Conservation (phyloP, 2,113 vertebrate genomes). For the Apaloderma vittatum region DNA sequence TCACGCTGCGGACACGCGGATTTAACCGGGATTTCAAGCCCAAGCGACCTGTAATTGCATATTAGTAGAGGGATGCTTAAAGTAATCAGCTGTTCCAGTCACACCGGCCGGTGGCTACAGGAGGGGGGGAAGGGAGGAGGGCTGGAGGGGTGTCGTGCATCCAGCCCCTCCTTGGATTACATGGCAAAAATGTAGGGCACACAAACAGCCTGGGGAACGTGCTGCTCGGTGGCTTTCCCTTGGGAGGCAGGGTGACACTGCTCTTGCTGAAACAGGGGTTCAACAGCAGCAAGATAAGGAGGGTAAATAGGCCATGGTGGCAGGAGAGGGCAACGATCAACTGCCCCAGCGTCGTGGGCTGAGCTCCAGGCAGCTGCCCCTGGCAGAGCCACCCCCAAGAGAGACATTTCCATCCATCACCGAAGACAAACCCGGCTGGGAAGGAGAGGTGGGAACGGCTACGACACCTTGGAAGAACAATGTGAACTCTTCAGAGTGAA, state of each 20-base stretch:
- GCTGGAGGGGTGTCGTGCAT: constrained; percentile 9
- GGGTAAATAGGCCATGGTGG: neutral
- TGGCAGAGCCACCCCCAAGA: rapidly evolving
- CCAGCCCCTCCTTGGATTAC: constrained; percentile 43
- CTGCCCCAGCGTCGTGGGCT: neutral
- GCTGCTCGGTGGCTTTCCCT: neutral
- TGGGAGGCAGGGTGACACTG: constrained; percentile 65
- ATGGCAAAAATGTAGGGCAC: constrained; percentile 37
- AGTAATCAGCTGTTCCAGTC: constrained; percentile 54
- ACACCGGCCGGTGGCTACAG: neutral
- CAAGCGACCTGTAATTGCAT: constrained; percentile 52
- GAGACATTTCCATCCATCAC: neutral
- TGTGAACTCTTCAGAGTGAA: neutral
- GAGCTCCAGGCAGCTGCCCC: neutral
- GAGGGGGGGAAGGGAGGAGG: neutral
- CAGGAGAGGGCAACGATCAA: constrained; percentile 42
- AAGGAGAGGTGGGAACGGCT: neutral
- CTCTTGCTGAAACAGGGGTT: neutral
- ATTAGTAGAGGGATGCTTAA: neutral
- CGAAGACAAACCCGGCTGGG: neutral
- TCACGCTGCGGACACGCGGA: constrained; percentile 13
- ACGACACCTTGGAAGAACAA: rapidly evolving
- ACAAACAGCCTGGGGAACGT: neutral
- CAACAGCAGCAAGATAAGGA: constrained; percentile 18
- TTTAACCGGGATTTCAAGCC: constrained; percentile 42